Base-by-base conservation (phyloP, 2,888 invertebrate genomes). In the Macrophya annulata region DNA sequence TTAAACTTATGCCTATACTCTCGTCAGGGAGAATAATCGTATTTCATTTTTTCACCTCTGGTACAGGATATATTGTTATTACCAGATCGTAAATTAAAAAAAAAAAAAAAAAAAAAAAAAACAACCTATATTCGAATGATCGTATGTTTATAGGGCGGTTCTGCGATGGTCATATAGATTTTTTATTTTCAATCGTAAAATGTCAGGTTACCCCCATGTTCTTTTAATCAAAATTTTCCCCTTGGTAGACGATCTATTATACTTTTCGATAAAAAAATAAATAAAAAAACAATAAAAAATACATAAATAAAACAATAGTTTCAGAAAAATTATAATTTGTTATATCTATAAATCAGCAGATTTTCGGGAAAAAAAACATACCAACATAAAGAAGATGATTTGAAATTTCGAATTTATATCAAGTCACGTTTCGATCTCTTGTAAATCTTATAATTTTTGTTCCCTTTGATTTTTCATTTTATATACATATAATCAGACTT, bases 81-180 rank as follows among this genome's bases (percentile, higher is more conserved):
- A n/a, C 55, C 55, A 17, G n/a, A 55, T 55, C 55, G 55, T 55
- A 55, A 55, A 55, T 55, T n/a, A 55, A 55, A 55, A n/a, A 55
- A 55, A 17, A 6, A 8, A 55, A 8, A 3, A 31, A 8, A 55
- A 8, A 3, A 31, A 55, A 55, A n/a, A 55, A 55, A 17, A 6
- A 8, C 8, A 17, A 55, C n/a, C 55, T 8, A 55, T 31, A 31
- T 31, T 31, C 31, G 31, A 31, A 31, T 31, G 31, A 31, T 48
- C 8, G 0, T 55, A 55, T 55, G 1, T 6, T 4, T 55, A n/a
- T 55, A 55, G 17, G 17, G 17, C n/a, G 17, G 17, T 55, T 55
- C 55, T n/a, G n/a, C 55, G 55, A 55, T 55, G 55, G 55, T n/a
- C n/a, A 55, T n/a, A 55, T 55, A 55, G 2, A n/a, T n/a, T 55